phyloP scores from a whole-genome alignment of 2,888 invertebrate species.

The Odontomyia ornata region DNA sequence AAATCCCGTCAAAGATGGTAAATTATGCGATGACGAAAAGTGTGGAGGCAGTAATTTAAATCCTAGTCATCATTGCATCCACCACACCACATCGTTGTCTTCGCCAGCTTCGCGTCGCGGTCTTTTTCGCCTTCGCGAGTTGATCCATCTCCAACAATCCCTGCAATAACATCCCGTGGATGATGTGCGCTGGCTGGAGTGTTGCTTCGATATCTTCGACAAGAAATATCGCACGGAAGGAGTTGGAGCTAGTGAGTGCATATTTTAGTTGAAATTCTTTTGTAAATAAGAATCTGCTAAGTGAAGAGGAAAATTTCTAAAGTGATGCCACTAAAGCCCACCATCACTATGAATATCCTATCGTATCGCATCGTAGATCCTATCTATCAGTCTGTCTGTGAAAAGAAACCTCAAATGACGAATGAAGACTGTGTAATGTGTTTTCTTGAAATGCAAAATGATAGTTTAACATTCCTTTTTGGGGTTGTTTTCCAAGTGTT shows the following conservation, averaged over 20 bases:
- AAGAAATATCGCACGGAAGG: background rate
- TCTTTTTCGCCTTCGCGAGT: too few relatives aligned
- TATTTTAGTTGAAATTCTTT: constrained; percentile 13
- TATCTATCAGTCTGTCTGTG: background rate
- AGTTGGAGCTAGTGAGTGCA: constrained; percentile 13
- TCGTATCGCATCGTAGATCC: too few relatives aligned
- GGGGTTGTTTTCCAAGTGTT: background rate
- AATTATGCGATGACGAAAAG: constrained; percentile 21
- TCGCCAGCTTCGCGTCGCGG: background rate
- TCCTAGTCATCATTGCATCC: background rate
- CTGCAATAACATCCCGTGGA: background rate
- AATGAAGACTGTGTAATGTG: constrained; percentile 5
- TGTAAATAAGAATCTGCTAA: constrained; percentile 23
- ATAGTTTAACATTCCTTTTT: background rate
- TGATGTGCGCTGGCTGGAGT: background rate
- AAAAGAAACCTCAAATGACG: background rate
- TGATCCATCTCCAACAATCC: too few relatives aligned
- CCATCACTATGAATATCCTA: too few relatives aligned
- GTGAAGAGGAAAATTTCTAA: background rate
- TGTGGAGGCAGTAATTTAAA: constrained; percentile 27
- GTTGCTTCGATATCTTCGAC: background rate
- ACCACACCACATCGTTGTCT: background rate
- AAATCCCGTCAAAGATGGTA: constrained; percentile 20
- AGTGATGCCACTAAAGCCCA: background rate
- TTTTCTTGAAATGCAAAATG: constrained; percentile 17